These are phyloP conservation scores for Apaloderma vittatum DNA, from an alignment of 2,113 vertebrate genomes.

Conservation along the genomic window DNA sequence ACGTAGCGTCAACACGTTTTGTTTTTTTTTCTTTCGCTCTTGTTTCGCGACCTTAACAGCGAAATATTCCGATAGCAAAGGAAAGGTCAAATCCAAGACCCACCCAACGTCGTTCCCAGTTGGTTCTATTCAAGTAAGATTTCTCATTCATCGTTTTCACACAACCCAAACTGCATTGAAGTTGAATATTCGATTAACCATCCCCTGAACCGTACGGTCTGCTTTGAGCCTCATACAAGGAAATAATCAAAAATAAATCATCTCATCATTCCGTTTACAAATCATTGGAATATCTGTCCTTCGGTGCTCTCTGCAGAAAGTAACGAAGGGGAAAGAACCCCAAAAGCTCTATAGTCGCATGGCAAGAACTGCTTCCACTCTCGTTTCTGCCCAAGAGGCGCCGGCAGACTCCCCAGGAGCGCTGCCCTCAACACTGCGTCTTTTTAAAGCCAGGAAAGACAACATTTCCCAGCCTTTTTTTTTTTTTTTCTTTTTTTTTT, in stretches of 20 bases:
- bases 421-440: conserved; percentile 62
- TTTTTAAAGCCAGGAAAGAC: conserved; percentile 23
- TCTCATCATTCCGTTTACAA: conserved; percentile 11
- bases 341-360: conserved; percentile 33
- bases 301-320: conserved; percentile 4
- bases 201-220: conserved; percentile 12
- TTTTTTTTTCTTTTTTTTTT: too few relatives aligned
- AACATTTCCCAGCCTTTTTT: conserved; percentile 23
- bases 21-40: neutral
- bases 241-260: too few relatives aligned
- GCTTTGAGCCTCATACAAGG: conserved; percentile 19
- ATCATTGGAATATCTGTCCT: conserved; percentile 58
- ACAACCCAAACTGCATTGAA: neutral
- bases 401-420: conserved; percentile 19
- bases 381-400: neutral
- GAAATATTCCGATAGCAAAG: neutral
- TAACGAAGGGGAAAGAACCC: conserved; percentile 57
- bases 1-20: conserved; percentile 35
- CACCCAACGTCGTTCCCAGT: conserved; percentile 5
- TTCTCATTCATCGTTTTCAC: conserved; percentile 32
- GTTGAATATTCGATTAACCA: conserved; percentile 39
- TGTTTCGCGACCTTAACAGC: neutral
- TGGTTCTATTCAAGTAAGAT: conserved; percentile 2
- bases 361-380: neutral
- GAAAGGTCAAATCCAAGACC: conserved; percentile 55